These are phyloP conservation scores for Trimorus sp. DNA, from an alignment of 2,888 invertebrate genomes.

Conservation along the genomic window DNA sequence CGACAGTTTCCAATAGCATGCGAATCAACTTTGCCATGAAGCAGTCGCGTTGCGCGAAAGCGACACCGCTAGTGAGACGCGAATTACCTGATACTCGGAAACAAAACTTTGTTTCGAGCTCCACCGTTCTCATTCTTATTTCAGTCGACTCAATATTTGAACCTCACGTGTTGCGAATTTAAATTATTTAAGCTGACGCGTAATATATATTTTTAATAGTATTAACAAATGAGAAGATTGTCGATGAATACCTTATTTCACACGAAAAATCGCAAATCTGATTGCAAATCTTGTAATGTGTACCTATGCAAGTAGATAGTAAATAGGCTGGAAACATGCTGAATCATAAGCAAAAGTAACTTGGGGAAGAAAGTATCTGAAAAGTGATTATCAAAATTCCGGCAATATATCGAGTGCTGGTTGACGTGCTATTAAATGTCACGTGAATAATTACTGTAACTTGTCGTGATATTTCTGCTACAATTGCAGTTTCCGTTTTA, in stretches of 20 bases:
- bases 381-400: too few relatives aligned
- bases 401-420: too few relatives aligned
- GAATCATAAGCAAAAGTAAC: too few relatives aligned
- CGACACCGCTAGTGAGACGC: slow-evolving; percentile 10
- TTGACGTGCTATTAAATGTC: neutral
- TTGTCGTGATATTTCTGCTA: slow-evolving; percentile 16
- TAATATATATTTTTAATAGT: slow-evolving; percentile 27
- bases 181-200: slow-evolving; percentile 28
- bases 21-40: slow-evolving; percentile 35
- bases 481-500: slow-evolving; percentile 22
- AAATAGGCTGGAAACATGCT: too few relatives aligned
- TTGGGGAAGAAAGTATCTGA: too few relatives aligned
- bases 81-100: slow-evolving; percentile 42
- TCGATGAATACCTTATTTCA: too few relatives aligned
- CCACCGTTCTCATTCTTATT: neutral
- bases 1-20: slow-evolving; percentile 32
- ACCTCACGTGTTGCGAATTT: slow-evolving; percentile 23
- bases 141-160: slow-evolving; percentile 22
- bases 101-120: slow-evolving; percentile 28
- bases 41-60: slow-evolving; percentile 25
- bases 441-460: neutral
- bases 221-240: neutral
- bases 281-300: too few relatives aligned
- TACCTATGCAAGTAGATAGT: too few relatives aligned
- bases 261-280: too few relatives aligned